Base-by-base conservation (phyloP, 1,140 invertebrate species). In the Pseudoatta argentina region DNA sequence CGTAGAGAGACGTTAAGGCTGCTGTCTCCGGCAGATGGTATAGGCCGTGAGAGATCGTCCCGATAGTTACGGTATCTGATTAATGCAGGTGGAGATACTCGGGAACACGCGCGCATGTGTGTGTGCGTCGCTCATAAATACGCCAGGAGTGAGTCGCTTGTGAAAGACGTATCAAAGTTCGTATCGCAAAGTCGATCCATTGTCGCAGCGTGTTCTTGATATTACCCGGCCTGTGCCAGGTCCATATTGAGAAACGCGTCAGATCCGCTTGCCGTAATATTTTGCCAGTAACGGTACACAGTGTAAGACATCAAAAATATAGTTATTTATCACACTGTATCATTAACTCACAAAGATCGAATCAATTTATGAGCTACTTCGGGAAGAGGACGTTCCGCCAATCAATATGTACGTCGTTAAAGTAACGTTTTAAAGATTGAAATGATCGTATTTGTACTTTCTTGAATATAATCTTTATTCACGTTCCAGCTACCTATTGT, bases 21-120 rank as follows among this genome's bases (percentile, higher is more conserved):
- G 88, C 82, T 91, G 88, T 91, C 88, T 87, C 71, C 81, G 79
- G 75, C 89, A 85, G 85, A 91, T 81, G 89, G 79, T 86, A 76
- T 82, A 90, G 72, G 71, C 79, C 63, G 78, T 82, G 75, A 86
- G 66, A 86, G 91, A 91, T 91, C 64, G 72, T 21, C 79, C 72
- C 85, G 93, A 93, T 94, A 93, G 93, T 93, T 93, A 93, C 92
- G 93, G 82, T 90, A 87, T 76, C 88, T 94, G 92, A 88, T 91
- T 92, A 92, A 93, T 93, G 91, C 86, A 85, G 87, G 91, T 91
- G 88, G 77, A 83, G 79, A 79, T 79, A 67, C 85, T 69, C 77
- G 77, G 12, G 81, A 48, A 71, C 81, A 48, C 81, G 86, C 30
- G 69, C 48, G 64, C 48, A 27, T 8, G 51, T 10, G 16, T 14